These are phyloP conservation scores for Ispidina picta DNA, from an alignment of 2,797 vertebrate genomes.

Conservation along the genomic window DNA sequence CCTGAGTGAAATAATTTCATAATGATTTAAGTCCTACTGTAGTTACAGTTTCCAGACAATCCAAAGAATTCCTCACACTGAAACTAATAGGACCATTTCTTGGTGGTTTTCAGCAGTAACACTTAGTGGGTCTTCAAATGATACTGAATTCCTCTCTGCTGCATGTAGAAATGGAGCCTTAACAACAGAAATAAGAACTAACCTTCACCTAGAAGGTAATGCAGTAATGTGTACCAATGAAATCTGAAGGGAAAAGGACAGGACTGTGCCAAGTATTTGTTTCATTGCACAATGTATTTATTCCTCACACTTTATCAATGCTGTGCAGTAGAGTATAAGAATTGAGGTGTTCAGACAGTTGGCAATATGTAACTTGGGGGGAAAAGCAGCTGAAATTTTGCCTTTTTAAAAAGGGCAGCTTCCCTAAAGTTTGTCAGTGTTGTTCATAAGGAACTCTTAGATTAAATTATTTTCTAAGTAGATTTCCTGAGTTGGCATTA, in stretches of 20 bases:
- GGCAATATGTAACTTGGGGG: neutral
- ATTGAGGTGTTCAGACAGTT: neutral
- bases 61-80: neutral
- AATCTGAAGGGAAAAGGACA: neutral
- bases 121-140: neutral
- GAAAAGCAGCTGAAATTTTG: neutral
- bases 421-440: slow-evolving; percentile 7
- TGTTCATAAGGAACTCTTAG: slow-evolving; percentile 1
- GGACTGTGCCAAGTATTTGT: neutral
- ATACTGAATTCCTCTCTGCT: slow-evolving; percentile 9
- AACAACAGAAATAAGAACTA: slow-evolving; percentile 29
- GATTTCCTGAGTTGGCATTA: slow-evolving; percentile 21
- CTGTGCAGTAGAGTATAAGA: neutral
- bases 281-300: neutral
- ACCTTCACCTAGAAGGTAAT: slow-evolving; percentile 26
- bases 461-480: slow-evolving; percentile 40
- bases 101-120: slow-evolving; percentile 27
- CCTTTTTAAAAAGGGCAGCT: neutral
- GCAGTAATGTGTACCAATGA: neutral
- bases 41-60: neutral
- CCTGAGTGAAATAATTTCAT: neutral
- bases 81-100: neutral
- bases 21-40: neutral
- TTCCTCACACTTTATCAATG: neutral
- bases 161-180: slow-evolving; percentile 19